These are phyloP conservation scores for Temnothorax ravouxi DNA, from an alignment of 2,888 invertebrate species.

Conservation along the genomic window DNA sequence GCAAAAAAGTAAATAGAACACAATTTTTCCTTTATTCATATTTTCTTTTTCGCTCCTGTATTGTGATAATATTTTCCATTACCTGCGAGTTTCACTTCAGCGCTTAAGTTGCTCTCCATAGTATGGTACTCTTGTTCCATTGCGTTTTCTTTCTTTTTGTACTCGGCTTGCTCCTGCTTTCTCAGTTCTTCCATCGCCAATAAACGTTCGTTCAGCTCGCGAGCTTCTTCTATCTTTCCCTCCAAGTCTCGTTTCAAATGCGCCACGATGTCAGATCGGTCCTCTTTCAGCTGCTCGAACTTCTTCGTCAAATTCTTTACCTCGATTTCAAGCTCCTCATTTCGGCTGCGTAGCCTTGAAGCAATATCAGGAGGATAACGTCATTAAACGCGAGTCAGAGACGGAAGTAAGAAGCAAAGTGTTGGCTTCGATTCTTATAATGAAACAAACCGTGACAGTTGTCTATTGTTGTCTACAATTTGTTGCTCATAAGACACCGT, in stretches of 20 bases:
- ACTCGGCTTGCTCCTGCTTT: slow-evolving; percentile 90
- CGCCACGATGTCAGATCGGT: slow-evolving; percentile 94
- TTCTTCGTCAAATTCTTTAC: slow-evolving; percentile 90
- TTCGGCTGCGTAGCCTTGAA: slow-evolving; percentile 88
- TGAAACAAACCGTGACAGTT: slow-evolving; percentile 89
- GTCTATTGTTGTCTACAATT: slow-evolving; percentile 93
- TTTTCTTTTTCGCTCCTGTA: not conserved
- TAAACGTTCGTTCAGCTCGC: slow-evolving; percentile 91
- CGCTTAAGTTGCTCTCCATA: slow-evolving; percentile 94
- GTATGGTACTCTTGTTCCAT: slow-evolving; percentile 91
- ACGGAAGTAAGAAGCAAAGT: not conserved
- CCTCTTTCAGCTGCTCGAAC: slow-evolving; percentile 91
- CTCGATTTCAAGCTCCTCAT: slow-evolving; percentile 91
- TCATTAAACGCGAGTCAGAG: not conserved
- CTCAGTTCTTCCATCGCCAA: slow-evolving; percentile 91
- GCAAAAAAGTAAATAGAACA: slow-evolving; percentile 19
- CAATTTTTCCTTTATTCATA: not conserved
- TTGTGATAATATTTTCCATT: slow-evolving; percentile 53
- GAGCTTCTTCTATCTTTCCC: slow-evolving; percentile 89
- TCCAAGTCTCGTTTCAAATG: slow-evolving; percentile 92
- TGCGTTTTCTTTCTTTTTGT: slow-evolving; percentile 89
- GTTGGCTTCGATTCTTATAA: slow-evolving; percentile 18
- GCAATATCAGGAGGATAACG: not conserved
- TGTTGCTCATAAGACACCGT: slow-evolving; percentile 94
- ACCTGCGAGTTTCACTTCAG: slow-evolving; percentile 93